A percentile compares a stretch with the other conserved stretches of the same genome.
phyloP scores from a whole-genome alignment of 2,113 vertebrate genomes.

The Ceratotherium simum region DNA sequence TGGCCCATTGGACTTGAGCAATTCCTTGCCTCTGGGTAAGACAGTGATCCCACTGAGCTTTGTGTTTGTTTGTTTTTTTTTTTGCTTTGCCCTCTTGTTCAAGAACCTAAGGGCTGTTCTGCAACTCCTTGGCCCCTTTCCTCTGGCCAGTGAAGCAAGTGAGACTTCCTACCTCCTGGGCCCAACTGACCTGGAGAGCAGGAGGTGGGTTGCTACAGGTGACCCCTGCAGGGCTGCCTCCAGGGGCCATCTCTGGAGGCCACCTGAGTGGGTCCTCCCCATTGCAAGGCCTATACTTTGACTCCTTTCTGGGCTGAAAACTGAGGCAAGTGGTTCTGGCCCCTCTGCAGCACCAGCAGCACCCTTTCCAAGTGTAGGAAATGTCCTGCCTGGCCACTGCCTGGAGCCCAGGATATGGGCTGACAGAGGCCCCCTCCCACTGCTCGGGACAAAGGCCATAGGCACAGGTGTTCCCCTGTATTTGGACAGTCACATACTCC shows the following conservation, averaged over 20 bases:
- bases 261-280: not conserved
- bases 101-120: not conserved
- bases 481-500: not conserved
- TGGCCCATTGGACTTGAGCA: not conserved
- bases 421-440: not conserved
- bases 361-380: not conserved
- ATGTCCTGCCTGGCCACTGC: not conserved
- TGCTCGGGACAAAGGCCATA: not conserved
- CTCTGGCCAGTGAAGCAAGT: not conserved
- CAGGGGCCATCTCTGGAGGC: not conserved
- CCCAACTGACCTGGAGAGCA: not conserved
- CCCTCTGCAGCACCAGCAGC: not conserved
- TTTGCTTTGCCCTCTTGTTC: not conserved
- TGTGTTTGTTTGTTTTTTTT: not conserved
- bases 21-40: not conserved
- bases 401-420: not conserved
- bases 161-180: not conserved
- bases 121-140: not conserved
- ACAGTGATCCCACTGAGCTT: not conserved
- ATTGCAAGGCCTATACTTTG: not conserved
- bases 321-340: not conserved
- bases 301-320: not conserved
- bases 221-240: not conserved
- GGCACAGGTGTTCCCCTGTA: not conserved
- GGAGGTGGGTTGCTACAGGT: not conserved